A percentile compares a stretch with the other conserved stretches of the same genome.
Evolutionary conservation across 2,797 vertebrate species (phyloP).

Genomic region (Psittacula echo): DNA sequence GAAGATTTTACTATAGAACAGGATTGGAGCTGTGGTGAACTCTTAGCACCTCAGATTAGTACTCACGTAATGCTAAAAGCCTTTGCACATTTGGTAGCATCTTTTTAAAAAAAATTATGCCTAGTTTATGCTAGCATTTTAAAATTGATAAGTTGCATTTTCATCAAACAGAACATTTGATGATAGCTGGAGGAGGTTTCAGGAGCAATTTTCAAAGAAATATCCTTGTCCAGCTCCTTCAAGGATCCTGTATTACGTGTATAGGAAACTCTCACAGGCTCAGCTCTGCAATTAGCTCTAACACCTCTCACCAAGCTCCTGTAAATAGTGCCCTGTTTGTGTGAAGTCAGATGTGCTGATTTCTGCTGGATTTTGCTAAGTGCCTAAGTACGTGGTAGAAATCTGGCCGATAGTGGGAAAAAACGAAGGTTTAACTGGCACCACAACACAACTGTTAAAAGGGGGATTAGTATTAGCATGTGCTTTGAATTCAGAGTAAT

Average conservation of each 20-base stretch:
- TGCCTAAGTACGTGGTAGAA: not conserved
- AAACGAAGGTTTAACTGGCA: conserved; percentile 50
- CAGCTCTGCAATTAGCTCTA: not conserved
- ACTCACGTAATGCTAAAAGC: not conserved
- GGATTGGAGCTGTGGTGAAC: not conserved
- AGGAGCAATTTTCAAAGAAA: not conserved
- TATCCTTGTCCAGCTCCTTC: not conserved
- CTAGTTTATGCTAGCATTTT: not conserved
- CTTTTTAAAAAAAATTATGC: not conserved
- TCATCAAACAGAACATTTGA: not conserved
- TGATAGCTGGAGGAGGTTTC: not conserved
- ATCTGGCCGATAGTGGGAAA: conserved; percentile 22
- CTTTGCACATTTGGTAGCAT: not conserved
- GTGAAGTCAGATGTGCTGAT: not conserved
- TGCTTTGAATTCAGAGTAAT: conserved; percentile 65
- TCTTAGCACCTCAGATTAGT: not conserved
- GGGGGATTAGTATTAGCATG: conserved; percentile 61
- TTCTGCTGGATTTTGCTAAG: not conserved
- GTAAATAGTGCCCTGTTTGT: not conserved
- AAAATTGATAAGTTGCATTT: not conserved
- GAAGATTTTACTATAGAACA: conserved; percentile 26
- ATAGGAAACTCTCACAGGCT: not conserved
- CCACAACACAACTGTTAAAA: conserved; percentile 58
- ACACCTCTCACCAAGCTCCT: not conserved
- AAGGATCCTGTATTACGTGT: not conserved